A percentile compares a stretch with the other conserved stretches of the same genome.
Conservation (phyloP, 1,140 invertebrate genomes). For the Pinna nobilis region DNA sequence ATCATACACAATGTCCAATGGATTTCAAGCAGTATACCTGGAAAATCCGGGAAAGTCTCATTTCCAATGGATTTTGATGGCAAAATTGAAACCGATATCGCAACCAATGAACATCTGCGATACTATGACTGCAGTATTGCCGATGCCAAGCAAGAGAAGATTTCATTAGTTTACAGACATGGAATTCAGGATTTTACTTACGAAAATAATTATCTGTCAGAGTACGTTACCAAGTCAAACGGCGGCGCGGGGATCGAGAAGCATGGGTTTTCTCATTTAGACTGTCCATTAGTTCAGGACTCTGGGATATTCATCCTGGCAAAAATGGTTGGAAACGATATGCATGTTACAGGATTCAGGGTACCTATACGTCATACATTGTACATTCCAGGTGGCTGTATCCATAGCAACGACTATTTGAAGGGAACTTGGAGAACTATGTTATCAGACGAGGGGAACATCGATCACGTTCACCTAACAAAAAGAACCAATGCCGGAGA, state of each 20-base stretch:
- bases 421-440: constrained; percentile 44
- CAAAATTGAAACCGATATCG: constrained; percentile 23
- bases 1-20: constrained; percentile 28
- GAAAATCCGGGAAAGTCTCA: constrained; percentile 38
- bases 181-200: constrained; percentile 50
- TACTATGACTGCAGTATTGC: constrained; percentile 49
- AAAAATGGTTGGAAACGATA: constrained; percentile 28
- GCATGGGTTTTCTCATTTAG: constrained; percentile 46
- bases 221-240: constrained; percentile 34
- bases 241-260: constrained; percentile 44
- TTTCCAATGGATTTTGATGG: constrained; percentile 36
- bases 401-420: constrained; percentile 44
- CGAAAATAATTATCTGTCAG: constrained; percentile 38
- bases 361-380: constrained; percentile 35
- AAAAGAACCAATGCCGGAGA: not conserved
- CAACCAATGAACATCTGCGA: constrained; percentile 35
- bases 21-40: constrained; percentile 17
- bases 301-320: constrained; percentile 40
- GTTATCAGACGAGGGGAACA: constrained; percentile 40
- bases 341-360: constrained; percentile 41
- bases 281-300: constrained; percentile 43
- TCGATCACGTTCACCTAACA: constrained; percentile 45
- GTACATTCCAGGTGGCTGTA: constrained; percentile 34
- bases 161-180: constrained; percentile 38
- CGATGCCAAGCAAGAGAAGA: constrained; percentile 30